Base-by-base conservation (phyloP, 1,140 invertebrate species). In the Drosophila grimshawi region DNA sequence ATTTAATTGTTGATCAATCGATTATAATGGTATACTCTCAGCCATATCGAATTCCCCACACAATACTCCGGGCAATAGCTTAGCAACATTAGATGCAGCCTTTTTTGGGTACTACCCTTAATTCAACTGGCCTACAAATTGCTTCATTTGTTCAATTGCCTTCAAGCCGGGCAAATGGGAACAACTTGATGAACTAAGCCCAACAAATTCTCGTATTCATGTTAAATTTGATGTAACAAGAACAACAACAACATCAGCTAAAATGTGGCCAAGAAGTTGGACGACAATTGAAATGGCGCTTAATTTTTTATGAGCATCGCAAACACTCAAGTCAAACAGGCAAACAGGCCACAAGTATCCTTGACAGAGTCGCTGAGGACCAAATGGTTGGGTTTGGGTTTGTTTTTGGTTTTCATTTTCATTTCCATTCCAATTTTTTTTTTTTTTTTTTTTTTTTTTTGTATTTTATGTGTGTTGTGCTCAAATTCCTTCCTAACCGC, bases 301-400 rank as follows among this genome's bases (percentile, higher is more conserved):
- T 86, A 86, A 86, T 86, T 86, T 86, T 86, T 86, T 88, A 86
- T 86, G 82, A 65, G 55, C 82, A 82, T 79, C 76, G 83, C 82
- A 86, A 86, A 86, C 82, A 86, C 82, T 86, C 83, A 70, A 88
- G 83, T 70, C 79, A 76, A 82, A 80, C 63, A 56, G 71, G 66
- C 72, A 76, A 79, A 83, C 81, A 83, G 67, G 33, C 66, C 76
- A 52, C 51, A 74, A 70, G 82, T 88, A 88, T 86, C 82, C 82
- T 86, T 86, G 82, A 86, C 83, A 57, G 57, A 48, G 19, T 19
- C 43, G 37, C 10, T 68, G 46, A 63, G 53, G 75, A 45, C 59
- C 68, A 48, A 60, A 60, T 27, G 30, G 19, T 61, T 61, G 19
- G 32, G 8, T 3, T 61, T 61, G 19, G 32, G 8, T 3, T 51